Evolutionary conservation across 2,113 vertebrate genomes (phyloP).

Genomic region (Pampusana beccarii): DNA sequence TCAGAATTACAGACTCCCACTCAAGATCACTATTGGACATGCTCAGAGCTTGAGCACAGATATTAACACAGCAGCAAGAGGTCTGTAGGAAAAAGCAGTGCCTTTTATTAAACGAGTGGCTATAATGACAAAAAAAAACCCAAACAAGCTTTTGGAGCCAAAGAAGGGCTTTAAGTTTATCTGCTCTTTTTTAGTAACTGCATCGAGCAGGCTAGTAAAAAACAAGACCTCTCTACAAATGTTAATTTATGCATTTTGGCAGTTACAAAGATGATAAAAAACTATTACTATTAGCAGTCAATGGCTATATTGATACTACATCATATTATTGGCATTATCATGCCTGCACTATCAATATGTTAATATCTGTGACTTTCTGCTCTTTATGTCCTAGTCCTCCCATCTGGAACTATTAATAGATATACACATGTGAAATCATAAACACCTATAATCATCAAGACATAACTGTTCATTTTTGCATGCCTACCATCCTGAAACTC

Average conservation of each 20-base stretch:
- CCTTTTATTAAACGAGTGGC: not conserved
- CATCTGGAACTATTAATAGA: not conserved
- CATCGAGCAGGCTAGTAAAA: not conserved
- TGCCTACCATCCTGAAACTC: not conserved
- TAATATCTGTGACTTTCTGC: not conserved
- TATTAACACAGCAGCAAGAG: conserved; percentile 43
- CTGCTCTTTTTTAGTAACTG: not conserved
- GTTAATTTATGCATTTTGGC: not conserved
- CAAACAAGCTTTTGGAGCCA: not conserved
- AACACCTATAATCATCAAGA: not conserved
- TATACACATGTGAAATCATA: not conserved
- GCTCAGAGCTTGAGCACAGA: not conserved
- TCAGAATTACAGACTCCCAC: conserved; percentile 16
- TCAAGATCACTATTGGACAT: not conserved
- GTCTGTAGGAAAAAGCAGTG: not conserved
- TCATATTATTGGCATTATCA: not conserved
- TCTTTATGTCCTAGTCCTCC: not conserved
- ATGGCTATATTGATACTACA: not conserved
- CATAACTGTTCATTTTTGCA: not conserved
- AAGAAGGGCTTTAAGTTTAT: not conserved
- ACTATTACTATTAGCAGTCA: not conserved
- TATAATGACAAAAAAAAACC: not conserved
- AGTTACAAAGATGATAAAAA: not conserved
- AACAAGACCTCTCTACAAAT: not conserved
- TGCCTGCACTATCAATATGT: not conserved